Conservation (phyloP, 2,888 invertebrate genomes). For the Troglohyphantes excavatus region DNA sequence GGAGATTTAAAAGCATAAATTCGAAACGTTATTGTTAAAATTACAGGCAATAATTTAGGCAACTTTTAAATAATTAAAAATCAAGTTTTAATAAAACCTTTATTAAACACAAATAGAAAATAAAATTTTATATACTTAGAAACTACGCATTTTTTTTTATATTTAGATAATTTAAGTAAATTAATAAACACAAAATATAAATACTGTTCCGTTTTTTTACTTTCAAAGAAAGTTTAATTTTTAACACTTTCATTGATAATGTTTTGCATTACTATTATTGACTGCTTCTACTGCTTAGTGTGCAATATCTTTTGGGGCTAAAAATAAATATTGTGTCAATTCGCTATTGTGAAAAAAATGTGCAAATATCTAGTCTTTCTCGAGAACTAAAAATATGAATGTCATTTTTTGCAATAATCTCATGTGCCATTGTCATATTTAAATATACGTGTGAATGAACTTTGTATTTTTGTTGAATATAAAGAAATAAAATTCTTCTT, state of each 20-base stretch:
- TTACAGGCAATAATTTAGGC: too few relatives aligned
- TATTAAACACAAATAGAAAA: too few relatives aligned
- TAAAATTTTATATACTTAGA: too few relatives aligned
- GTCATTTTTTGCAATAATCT: constrained; percentile 72
- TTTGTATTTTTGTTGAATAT: constrained; percentile 79
- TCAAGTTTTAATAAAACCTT: too few relatives aligned
- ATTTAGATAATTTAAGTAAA: too few relatives aligned
- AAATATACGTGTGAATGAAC: constrained; percentile 78
- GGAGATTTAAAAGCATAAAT: too few relatives aligned
- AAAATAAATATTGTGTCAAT: constrained; percentile 32
- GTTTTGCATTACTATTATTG: background rate
- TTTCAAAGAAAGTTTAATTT: constrained; percentile 8
- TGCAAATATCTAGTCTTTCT: constrained; percentile 74
- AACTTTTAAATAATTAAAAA: too few relatives aligned
- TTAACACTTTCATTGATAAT: constrained; percentile 19
- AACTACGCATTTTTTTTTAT: too few relatives aligned
- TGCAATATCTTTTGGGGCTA: constrained; percentile 37
- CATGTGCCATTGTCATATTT: constrained; percentile 78
- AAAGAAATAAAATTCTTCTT: constrained; percentile 78
- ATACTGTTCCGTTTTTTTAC: background rate
- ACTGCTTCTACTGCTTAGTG: constrained; percentile 54
- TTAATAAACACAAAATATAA: background rate
- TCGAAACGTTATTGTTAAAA: too few relatives aligned
- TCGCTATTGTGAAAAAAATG: constrained; percentile 53
- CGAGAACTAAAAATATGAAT: constrained; percentile 68